These are phyloP conservation scores for Pollenia amentaria DNA, from an alignment of 2,888 invertebrate species.

Conservation along the genomic window DNA sequence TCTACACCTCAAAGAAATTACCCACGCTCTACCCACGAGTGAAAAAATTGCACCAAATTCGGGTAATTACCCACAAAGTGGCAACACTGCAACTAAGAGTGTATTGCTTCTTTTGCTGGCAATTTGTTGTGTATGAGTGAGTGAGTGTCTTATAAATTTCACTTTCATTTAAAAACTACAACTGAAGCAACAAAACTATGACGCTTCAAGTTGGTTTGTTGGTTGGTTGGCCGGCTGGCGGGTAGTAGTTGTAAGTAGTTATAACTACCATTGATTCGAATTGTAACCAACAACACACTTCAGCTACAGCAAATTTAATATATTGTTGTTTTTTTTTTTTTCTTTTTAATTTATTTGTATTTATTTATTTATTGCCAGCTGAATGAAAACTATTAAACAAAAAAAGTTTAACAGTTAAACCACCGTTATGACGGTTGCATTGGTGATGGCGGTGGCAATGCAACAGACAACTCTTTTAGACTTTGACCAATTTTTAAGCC, in stretches of 20 bases:
- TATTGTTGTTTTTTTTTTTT: slow-evolving; percentile 9
- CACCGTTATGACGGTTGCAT: slow-evolving; percentile 30
- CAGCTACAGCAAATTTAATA: slow-evolving; percentile 43
- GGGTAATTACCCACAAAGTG: no score
- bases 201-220: slow-evolving; percentile 17
- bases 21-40: no score
- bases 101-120: background rate
- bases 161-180: slow-evolving; percentile 70
- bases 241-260: slow-evolving; percentile 34
- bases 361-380: slow-evolving; percentile 44
- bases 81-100: no score
- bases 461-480: slow-evolving; percentile 44
- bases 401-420: slow-evolving; percentile 35
- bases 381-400: slow-evolving; percentile 1
- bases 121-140: background rate
- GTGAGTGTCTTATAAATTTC: slow-evolving; percentile 63
- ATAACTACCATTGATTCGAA: slow-evolving; percentile 7
- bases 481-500: slow-evolving; percentile 52
- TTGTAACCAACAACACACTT: slow-evolving; percentile 46
- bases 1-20: no score
- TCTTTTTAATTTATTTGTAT: slow-evolving; percentile 30
- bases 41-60: no score
- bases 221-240: background rate
- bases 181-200: slow-evolving; percentile 34
- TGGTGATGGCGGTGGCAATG: slow-evolving; percentile 41